Evolutionary conservation across 2,113 vertebrate genomes (phyloP).

Genomic region (Onychorhynchus coronatus): DNA sequence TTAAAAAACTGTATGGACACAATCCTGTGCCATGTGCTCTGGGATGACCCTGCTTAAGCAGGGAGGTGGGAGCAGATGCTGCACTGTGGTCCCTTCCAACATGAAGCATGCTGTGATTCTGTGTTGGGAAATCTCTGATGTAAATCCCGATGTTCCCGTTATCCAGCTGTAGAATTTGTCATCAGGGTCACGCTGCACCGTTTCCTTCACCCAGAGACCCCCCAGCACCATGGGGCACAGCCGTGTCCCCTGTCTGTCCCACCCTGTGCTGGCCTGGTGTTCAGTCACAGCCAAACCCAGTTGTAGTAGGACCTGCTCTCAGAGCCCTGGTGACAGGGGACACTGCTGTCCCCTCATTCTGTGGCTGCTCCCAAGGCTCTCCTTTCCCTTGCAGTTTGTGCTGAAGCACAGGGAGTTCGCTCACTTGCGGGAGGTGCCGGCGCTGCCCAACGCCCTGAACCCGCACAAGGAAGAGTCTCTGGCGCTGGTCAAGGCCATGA

Average conservation of each 20-base stretch:
- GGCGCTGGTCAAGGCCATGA: conserved; percentile 82
- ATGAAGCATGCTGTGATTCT: neutral
- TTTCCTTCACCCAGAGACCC: neutral
- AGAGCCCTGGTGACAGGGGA: neutral
- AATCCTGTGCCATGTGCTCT: neutral
- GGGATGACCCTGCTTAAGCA: neutral
- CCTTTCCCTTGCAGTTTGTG: conserved; percentile 82
- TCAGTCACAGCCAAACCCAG: neutral
- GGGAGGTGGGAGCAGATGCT: neutral
- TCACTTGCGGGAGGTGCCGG: conserved; percentile 82
- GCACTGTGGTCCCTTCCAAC: neutral
- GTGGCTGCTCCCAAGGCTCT: accelerated
- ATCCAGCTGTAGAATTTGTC: neutral
- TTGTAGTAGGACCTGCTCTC: neutral
- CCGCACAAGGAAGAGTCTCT: conserved; percentile 82
- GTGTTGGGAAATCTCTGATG: accelerated
- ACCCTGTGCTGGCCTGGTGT: neutral
- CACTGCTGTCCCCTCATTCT: accelerated
- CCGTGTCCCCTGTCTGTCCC: neutral
- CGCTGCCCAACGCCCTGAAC: conserved; percentile 88
- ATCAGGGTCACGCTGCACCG: accelerated
- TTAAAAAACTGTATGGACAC: neutral
- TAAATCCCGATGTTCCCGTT: accelerated
- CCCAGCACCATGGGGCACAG: accelerated
- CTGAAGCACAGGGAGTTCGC: conserved; percentile 85